Evolutionary conservation across 2,797 vertebrate species (phyloP).

Genomic region (Decapterus maruadsi): DNA sequence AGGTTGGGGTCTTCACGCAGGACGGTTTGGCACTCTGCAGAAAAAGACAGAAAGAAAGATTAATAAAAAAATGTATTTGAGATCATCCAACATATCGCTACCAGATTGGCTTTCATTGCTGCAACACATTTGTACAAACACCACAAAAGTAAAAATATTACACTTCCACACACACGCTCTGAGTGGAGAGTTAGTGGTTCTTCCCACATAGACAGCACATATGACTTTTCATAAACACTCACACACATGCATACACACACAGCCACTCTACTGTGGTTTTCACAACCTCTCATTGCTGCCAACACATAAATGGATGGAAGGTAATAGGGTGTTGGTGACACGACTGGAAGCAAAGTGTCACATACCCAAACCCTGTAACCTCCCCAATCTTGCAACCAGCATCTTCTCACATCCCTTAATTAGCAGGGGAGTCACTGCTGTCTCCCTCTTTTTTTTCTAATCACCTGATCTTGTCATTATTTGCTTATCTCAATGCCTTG

Average conservation of each 20-base stretch:
- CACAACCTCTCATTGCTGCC: constrained; percentile 21
- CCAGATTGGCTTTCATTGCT: too few relatives aligned
- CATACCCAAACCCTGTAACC: constrained; percentile 31
- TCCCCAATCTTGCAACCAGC: constrained; percentile 37
- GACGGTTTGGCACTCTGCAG: constrained; percentile 84
- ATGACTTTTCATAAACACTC: constrained; percentile 7
- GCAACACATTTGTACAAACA: not conserved
- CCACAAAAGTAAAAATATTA: too few relatives aligned
- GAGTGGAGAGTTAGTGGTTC: constrained; percentile 7
- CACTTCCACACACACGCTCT: too few relatives aligned
- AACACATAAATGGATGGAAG: constrained; percentile 23
- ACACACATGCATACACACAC: not conserved
- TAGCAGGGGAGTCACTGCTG: constrained; percentile 51
- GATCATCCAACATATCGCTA: too few relatives aligned
- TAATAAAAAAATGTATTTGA: too few relatives aligned
- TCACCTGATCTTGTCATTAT: constrained; percentile 72
- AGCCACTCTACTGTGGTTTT: constrained; percentile 1
- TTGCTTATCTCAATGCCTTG: constrained; percentile 78
- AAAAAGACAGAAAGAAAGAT: constrained; percentile 27
- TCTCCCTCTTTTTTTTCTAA: constrained; percentile 46
- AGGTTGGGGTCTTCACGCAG: constrained; percentile 78
- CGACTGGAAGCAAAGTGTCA: constrained; percentile 26
- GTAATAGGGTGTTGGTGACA: constrained; percentile 20
- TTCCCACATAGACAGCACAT: not conserved
- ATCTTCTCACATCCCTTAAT: constrained; percentile 59